Evolutionary conservation across 1,140 invertebrate genomes (phyloP), one percentile per base, ranked within the genome.

Genomic region (Pogonognathellus flavescens): DNA sequence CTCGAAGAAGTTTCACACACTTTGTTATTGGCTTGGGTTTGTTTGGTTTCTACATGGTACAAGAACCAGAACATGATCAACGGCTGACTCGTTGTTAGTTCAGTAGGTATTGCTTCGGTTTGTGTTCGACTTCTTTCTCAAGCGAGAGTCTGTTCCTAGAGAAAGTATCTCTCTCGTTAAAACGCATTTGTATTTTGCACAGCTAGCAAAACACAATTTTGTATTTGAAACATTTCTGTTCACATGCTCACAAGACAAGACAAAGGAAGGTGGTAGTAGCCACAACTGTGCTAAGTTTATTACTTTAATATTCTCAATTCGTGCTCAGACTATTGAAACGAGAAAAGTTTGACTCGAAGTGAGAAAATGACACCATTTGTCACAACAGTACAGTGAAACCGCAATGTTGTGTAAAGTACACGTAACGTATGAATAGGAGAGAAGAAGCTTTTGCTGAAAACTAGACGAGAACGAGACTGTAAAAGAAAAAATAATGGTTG

Each of bases 401-500:
- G 25, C 22, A 60, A 66, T 25, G 6, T 41, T 3, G 31, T 66
- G 22, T 25, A 66, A 13, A 25, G n/a, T n/a, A 66, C 62, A 66
- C 55, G n/a, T 55, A 55, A 14, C 55, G 55, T 18, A 41, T 41
- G 31, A 59, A 59, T 14, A 59, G 14, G 18, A 59, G 20, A 66
- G 22, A 66, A 31, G 62, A 66, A 1, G 14, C 20, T 6, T 20
- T 60, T 6, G 3, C 53, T 4, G 53, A 13, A 76, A 76, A 49
- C 25, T 31, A 49, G 41, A 76, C 41, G 13, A 76, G 16, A 50
- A 76, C 70, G 16, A 76, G 41, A 50, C 41, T 0, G 50, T 50
- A 80, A 41, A 80, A 14, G n/a, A 80, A 80, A 57, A 81, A 57
- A 57, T 55, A 81, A 81, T 81, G 80, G 80, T 59, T 20, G 80